Evolutionary conservation across 1,140 invertebrate genomes (phyloP).

Genomic region (Philopotamus ludificatus): DNA sequence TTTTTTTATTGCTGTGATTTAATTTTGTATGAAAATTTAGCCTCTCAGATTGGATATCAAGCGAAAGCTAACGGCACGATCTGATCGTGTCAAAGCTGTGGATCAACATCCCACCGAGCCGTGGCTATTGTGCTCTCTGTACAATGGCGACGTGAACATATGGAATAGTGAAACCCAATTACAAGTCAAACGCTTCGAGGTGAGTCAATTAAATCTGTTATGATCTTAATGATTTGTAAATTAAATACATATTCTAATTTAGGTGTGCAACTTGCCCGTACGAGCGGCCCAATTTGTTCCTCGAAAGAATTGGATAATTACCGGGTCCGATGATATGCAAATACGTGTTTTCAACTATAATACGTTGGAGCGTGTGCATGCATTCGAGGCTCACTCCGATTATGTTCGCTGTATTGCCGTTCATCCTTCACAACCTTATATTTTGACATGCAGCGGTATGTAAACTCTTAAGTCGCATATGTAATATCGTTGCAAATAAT

Average conservation of each 20-base stretch:
- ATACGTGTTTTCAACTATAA: constrained; percentile 99
- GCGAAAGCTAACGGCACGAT: constrained; percentile 92
- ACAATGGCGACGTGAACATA: constrained; percentile 98
- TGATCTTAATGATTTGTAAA: neutral
- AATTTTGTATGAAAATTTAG: too few species aligned
- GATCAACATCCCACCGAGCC: constrained; percentile 97
- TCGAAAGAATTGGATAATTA: constrained; percentile 98
- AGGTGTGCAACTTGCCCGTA: constrained; percentile 95
- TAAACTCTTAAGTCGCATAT: too few species aligned
- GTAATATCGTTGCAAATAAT: constrained; percentile 7
- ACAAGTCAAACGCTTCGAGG: constrained; percentile 87
- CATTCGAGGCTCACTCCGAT: constrained; percentile 98
- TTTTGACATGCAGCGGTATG: constrained; percentile 94
- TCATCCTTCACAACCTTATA: constrained; percentile 96
- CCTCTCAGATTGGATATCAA: constrained; percentile 97
- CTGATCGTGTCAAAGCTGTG: constrained; percentile 96
- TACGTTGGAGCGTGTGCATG: constrained; percentile 91
- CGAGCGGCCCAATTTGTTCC: constrained; percentile 93
- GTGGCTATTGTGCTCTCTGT: constrained; percentile 97
- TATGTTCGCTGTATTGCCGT: constrained; percentile 96
- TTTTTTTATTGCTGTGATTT: too few species aligned
- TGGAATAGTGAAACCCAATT: constrained; percentile 96
- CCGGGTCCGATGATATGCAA: constrained; percentile 95
- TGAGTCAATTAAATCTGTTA: constrained; percentile 31
- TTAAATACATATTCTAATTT: constrained; percentile 23